Evolutionary conservation across 1,140 invertebrate genomes (phyloP).

Genomic region (Anastrepha ludens): DNA sequence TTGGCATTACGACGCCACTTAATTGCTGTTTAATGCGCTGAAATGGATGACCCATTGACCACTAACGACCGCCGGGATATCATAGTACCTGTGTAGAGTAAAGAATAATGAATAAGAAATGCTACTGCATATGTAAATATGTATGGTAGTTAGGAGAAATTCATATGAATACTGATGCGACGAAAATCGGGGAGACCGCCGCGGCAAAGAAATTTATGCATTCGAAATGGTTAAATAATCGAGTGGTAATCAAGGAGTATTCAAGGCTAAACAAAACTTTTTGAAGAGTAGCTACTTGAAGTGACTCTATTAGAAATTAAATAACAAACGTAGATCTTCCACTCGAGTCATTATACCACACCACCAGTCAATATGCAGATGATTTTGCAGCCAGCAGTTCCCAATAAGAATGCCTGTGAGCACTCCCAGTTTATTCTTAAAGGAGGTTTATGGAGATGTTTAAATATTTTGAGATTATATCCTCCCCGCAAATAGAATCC

Average conservation of each 20-base stretch:
- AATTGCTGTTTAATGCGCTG: conserved; percentile 48
- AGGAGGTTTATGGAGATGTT: no score
- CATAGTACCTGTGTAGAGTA: conserved; percentile 5
- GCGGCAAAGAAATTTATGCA: conserved; percentile 30
- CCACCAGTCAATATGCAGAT: no score
- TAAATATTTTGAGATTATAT: no score
- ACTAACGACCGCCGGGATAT: not conserved
- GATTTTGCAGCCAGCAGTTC: no score
- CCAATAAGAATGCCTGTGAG: no score
- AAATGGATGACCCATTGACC: conserved; percentile 51
- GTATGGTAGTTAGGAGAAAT: conserved; percentile 8
- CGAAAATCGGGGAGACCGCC: not conserved
- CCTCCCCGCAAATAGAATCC: no score
- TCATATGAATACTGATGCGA: conserved; percentile 29
- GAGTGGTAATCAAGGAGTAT: not conserved
- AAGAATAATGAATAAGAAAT: not conserved
- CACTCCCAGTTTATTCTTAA: no score
- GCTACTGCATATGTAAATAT: not conserved
- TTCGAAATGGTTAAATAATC: conserved; percentile 25
- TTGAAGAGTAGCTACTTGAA: no score
- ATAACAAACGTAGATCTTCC: no score
- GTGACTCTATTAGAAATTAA: no score
- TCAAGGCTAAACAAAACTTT: no score
- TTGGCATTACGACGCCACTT: conserved; percentile 50
- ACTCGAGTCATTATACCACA: no score